These are phyloP conservation scores for Cinara cedri DNA, from an alignment of 2,888 invertebrate genomes.

Conservation along the genomic window DNA sequence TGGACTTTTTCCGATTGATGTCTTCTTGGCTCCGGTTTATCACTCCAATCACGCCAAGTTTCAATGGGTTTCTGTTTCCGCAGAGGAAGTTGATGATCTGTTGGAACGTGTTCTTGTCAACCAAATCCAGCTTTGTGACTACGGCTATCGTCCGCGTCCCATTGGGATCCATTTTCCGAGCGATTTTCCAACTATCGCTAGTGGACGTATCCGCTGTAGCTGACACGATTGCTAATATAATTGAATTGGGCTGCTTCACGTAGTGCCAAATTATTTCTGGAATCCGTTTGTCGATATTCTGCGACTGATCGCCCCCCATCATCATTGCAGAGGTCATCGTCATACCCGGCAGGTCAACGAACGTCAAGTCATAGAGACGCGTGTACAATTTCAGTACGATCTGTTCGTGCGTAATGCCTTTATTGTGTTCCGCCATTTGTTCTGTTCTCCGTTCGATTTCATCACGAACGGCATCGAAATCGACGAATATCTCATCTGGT, in stretches of 20 bases:
- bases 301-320: constrained; percentile 98
- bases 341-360: constrained; percentile 85
- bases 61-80: constrained; percentile 96
- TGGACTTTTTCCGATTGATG: constrained; percentile 82
- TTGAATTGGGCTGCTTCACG: constrained; percentile 92
- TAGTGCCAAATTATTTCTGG: constrained; percentile 84
- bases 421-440: constrained; percentile 90
- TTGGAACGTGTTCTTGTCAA: constrained; percentile 91
- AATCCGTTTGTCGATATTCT: constrained; percentile 95
- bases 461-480: constrained; percentile 86
- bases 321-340: too few species aligned
- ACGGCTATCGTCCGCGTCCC: constrained; percentile 95
- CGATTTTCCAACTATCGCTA: constrained; percentile 93
- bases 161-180: constrained; percentile 94
- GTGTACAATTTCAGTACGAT: constrained; percentile 97
- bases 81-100: constrained; percentile 98
- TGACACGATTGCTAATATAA: constrained; percentile 94
- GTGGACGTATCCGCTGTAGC: constrained; percentile 99
- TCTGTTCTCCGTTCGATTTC: constrained; percentile 97
- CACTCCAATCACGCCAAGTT: constrained; percentile 95
- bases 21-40: constrained; percentile 98
- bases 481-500: constrained; percentile 82
- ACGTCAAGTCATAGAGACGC: constrained; percentile 89
- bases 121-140: constrained; percentile 96
- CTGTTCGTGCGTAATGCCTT: constrained; percentile 93